Conservation (phyloP, 2,113 vertebrate genomes). For the Laterallus jamaicensis region DNA sequence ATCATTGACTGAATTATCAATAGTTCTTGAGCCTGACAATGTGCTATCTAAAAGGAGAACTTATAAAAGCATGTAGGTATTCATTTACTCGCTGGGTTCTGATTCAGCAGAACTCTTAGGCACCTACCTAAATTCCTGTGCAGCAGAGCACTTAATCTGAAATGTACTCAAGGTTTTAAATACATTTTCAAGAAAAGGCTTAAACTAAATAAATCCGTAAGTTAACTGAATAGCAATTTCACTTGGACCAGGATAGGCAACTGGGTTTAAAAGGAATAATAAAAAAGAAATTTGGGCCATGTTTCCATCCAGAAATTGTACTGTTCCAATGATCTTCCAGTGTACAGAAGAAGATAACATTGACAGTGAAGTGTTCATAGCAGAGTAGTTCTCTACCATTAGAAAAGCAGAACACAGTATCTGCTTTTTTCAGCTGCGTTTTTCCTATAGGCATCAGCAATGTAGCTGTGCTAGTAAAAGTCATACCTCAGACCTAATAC, state of each 20-base stretch:
- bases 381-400: not conserved
- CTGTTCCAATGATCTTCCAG: not conserved
- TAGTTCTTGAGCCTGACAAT: not conserved
- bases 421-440: not conserved
- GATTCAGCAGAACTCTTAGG: not conserved
- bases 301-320: not conserved
- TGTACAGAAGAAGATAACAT: not conserved
- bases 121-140: not conserved
- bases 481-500: not conserved
- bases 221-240: not conserved
- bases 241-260: not conserved
- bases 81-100: not conserved
- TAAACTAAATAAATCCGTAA: not conserved
- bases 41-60: not conserved
- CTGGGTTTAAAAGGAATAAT: not conserved
- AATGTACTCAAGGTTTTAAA: not conserved
- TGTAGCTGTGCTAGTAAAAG: not conserved
- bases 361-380: not conserved
- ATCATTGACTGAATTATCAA: not conserved
- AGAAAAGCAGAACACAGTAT: not conserved
- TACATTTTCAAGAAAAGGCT: not conserved
- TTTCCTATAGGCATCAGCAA: not conserved
- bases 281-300: not conserved
- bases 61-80: not conserved
- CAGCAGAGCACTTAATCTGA: slow-evolving; percentile 7